Base-by-base conservation (phyloP, 2,113 vertebrate species). In the Noturus placidus region DNA sequence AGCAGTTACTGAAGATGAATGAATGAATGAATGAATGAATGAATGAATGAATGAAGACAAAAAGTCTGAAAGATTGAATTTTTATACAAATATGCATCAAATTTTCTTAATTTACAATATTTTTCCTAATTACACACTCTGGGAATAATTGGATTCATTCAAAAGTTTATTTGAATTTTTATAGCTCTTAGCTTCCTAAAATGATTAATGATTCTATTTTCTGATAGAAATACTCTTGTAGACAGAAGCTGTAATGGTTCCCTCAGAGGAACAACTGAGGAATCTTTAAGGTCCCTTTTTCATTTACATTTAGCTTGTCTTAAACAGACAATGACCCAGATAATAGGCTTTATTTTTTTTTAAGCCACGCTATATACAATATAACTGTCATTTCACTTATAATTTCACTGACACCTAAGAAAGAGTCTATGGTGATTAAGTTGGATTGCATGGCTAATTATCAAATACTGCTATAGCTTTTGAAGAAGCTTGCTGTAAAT, bases 341-440 rank as follows among this genome's bases (percentile, higher is more conserved):
- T n/a, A 54, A 79, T 79, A 56, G 3, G 46, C 7, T 30, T 79
- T 54, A 79, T 79, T 46, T 46, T 52, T 74, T 27, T 33, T 79
- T 54, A 79, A 54, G 19, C n/a, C 57, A 78, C 19, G 50, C 57
- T 78, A 33, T 57, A 63, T 74, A 77, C 83, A 85, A 17, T 42
- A 20, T 8, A 50, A 17, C 25, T 78, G 54, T 63, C 10, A 22
- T 79, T 54, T 52, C 17, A 86, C 61, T 77, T 50, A 86, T 22
- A 78, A 35, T 46, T 52, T 72, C 19, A 46, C 10, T 50, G 72
- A 79, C 15, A 20, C 3, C 83, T 35, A 69, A 84, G 35, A 19
- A 74, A 22, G 42, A 35, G 69, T 52, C 52, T 42, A 10, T 57
- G 67, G 82, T 84, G 82, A 65, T 63, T 38, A 67, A 69, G 70